Conservation (phyloP, 2,888 invertebrate species). For the Xestia sexstrigata region DNA sequence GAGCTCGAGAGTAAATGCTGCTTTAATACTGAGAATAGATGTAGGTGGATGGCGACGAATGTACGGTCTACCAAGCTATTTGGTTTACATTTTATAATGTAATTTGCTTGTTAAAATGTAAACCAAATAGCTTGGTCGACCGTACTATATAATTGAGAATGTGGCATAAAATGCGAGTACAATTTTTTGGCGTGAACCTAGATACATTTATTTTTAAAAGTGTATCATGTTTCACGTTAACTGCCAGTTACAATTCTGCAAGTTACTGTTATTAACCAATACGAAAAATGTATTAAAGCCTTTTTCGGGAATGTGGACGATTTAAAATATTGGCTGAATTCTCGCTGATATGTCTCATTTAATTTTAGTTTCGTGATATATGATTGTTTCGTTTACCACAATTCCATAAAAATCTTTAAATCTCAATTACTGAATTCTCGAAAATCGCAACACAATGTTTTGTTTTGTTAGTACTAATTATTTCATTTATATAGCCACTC, state of each 20-base stretch:
- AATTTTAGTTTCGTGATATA: conserved; percentile 14
- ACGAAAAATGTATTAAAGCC: conserved; percentile 45
- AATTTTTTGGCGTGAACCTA: conserved; percentile 42
- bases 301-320: conserved; percentile 22
- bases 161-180: conserved; percentile 23
- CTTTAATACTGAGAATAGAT: conserved; percentile 11
- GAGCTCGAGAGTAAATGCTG: not conserved
- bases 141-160: conserved; percentile 19
- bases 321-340: conserved; percentile 10
- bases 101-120: too few relatives aligned
- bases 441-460: too few relatives aligned
- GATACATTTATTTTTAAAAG: conserved; percentile 60
- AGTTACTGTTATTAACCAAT: conserved; percentile 60
- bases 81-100: too few relatives aligned
- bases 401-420: too few relatives aligned
- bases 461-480: too few relatives aligned
- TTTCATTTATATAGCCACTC: too few relatives aligned
- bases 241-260: conserved; percentile 59
- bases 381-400: too few relatives aligned
- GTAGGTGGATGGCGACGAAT: not conserved
- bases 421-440: too few relatives aligned
- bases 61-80: too few relatives aligned
- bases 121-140: too few relatives aligned
- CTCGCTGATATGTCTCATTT: conserved; percentile 13
- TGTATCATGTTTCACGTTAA: conserved; percentile 62